Evolutionary conservation across 2,888 invertebrate species (phyloP), one percentile per base, ranked within the genome.

Genomic region (Xestobium rufovillosum): DNA sequence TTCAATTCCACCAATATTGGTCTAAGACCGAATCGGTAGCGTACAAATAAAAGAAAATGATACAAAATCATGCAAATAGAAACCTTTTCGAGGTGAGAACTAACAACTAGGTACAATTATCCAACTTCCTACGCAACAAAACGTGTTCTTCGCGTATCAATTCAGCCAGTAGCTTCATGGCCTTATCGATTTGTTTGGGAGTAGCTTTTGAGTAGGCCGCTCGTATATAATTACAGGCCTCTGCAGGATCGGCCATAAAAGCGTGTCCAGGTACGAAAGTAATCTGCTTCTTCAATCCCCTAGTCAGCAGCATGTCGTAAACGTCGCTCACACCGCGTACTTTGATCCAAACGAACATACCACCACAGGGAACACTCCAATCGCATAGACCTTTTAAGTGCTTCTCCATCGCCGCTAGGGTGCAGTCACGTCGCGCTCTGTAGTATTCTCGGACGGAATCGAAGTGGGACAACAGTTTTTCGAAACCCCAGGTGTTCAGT

Each of bases 281-380:
- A 2, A 85, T 73, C 6, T 82, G 76, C 38, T 80, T 76, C 35
- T 72, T 68, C 13, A 80, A 60, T 0, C 83, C 86, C 33, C 78
- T 73, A 34, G 75, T 71, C 67, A 76, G 73, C 9, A 86, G 75
- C 77, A 87, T 76, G 38, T 78, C 73, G 60, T 78, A 78, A 2
- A 84, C 80, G 55, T 87, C 84, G 2, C 72, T 65, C 0, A 87
- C 70, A 0, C 74, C 79, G 3, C 65, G 66, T 0, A 85, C 75
- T 50, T 76, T 73, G 32, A 85, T 66, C 87, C 87, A 88, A 25
- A 85, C 69, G 63, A 86, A 87, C 70, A 87, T 78, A 0, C 87
- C 87, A 2, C 81, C 85, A 3, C 66, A 60, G 0, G 88, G 87
- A 14, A 70, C 56, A 1, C 63, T 55, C 75, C 82, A 85, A 38